Base-by-base conservation (phyloP, 2,797 vertebrate genomes). In the Danionella dracula region DNA sequence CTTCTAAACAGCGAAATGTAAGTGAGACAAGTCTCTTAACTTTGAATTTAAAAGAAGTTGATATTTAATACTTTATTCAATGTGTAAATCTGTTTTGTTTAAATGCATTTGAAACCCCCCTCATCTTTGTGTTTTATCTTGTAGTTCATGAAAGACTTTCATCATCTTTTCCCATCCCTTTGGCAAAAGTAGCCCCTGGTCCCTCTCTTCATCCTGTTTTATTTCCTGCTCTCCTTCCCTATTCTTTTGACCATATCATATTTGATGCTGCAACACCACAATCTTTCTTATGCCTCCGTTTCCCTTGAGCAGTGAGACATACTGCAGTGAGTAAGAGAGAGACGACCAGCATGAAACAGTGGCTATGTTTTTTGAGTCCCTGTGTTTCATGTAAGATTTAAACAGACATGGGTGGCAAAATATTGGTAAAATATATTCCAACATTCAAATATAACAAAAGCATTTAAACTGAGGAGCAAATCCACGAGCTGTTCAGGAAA, bases 251-350 rank as follows among this genome's bases (percentile, higher is more conserved):
- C 65, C 54, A 35, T 35, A 34, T 40, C 34, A 35, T 29, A 56
- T 67, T 67, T 72, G 64, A 67, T 67, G 57, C 57, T 42, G 50
- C 45, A 50, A 35, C 59, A 49, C 51, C 60, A 54, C 62, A 61
- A 61, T 49, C 8, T 61, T 27, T 61, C 50, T 8, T 51, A 56
- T 41, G 49, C 64, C 42, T 64, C 35, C 2, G 41, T 66, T 56
- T 56, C 42, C 63, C 70, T 4, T 11, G 49, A 66, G 53, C 21
- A 62, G 17, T 38, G 35, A 37, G 50, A 23, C 56, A 17, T 32
- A 67, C 49, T 60, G 50, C 54, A 37, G 61, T 38, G 40, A 61
- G 16, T 44, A n/a, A 45, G 17, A 60, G 56, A 35, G 5, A 55
- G 29, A 57, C 23, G 3, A 6, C 3, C 23, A 27, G 23, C 3